Evolutionary conservation across 1,140 invertebrate species (phyloP).

Genomic region (Apocrypta bakeri): DNA sequence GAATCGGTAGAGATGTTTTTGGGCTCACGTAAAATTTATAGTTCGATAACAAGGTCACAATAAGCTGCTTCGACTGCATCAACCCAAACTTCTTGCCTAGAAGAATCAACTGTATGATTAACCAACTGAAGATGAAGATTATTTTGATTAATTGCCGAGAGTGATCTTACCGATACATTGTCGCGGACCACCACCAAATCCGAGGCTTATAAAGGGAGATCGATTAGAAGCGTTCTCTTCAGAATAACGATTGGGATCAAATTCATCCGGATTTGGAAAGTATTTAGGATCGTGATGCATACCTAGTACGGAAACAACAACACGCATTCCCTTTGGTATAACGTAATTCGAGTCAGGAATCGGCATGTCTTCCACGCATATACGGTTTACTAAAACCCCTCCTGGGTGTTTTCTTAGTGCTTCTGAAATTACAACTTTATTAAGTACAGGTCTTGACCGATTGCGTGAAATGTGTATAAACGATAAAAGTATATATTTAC

Average conservation of each 20-base stretch:
- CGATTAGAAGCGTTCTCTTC: slow-evolving; percentile 65
- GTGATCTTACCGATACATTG: slow-evolving; percentile 75
- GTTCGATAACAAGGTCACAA: background rate
- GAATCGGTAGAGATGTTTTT: background rate
- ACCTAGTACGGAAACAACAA: slow-evolving; percentile 57
- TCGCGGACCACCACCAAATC: slow-evolving; percentile 77
- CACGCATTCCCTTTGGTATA: slow-evolving; percentile 58
- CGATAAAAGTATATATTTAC: background rate
- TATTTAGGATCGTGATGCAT: slow-evolving; percentile 68
- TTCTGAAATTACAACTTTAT: background rate
- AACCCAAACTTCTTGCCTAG: slow-evolving; percentile 11
- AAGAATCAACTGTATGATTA: background rate
- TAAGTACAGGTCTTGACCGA: no score
- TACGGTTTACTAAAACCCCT: slow-evolving; percentile 2
- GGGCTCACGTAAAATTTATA: background rate
- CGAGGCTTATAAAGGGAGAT: slow-evolving; percentile 70
- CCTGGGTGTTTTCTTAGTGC: slow-evolving; percentile 25
- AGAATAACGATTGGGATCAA: slow-evolving; percentile 78
- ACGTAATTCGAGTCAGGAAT: slow-evolving; percentile 32
- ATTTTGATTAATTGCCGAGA: background rate
- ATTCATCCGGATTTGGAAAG: slow-evolving; percentile 77
- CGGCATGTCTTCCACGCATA: background rate
- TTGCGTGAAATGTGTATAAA: no score
- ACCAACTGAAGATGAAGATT: background rate
- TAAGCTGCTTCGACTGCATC: background rate